Evolutionary conservation across 1,140 invertebrate genomes (phyloP), one percentile per base, ranked within the genome.

Genomic region (Periplaneta americana): DNA sequence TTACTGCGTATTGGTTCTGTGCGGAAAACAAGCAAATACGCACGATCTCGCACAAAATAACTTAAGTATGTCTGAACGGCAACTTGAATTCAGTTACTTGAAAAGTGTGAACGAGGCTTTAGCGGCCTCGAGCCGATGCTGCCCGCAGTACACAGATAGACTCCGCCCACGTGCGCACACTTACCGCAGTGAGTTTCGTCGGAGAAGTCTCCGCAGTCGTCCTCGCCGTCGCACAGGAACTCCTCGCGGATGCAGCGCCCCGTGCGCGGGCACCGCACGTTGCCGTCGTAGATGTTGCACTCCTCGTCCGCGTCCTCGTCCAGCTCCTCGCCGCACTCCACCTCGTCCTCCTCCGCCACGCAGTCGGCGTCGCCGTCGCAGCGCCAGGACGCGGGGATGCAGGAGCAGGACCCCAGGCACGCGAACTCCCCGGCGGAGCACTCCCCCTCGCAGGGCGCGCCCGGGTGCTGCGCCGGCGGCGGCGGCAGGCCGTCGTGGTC

Each of bases 121-220:
- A 17, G 37, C 37, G 18, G 18, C 1, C 18, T 39, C 37, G 18
- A 11, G 18, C 18, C 37, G 37, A 11, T 39, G 37, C 4, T 39
- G 4, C 37, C 1, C 37, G 11, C 18, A 17, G 1, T 39, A 39
- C 37, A 39, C 37, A 15, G 37, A 15, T 11, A 11, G 37, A 39
- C 11, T 1, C 37, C 37, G 36, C n/a, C n/a, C 15, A 37, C 36
- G 36, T 74, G 74, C n/a, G n/a, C 13, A 6, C 35, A 82, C 87
- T 88, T 88, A 91, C 94, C 93, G 85, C 94, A 96, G 84, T 93
- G 92, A 10, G 93, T 94, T 87, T 96, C 96, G 86, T 97, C 95
- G 5, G 94, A 95, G 85, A 92, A 94, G 87, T 97, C 95, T 0
- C 93, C 94, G 84, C 96, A 97, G 86, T 97, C 95, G 82, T 93